Conservation (phyloP, 2,113 vertebrate genomes). For the Plestiodon gilberti region DNA sequence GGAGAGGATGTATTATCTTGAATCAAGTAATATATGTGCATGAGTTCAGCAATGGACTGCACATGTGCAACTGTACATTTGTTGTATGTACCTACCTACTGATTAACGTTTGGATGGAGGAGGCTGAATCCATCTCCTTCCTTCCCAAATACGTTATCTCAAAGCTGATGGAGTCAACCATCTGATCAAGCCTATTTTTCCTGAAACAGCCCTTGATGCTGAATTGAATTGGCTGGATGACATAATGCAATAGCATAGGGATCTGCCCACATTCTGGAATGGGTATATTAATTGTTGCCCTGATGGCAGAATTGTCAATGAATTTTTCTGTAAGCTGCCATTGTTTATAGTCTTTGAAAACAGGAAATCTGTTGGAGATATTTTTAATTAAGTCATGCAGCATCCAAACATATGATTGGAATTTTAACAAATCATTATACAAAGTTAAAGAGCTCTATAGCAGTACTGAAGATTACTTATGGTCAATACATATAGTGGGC, state of each 20-base stretch:
- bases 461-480: neutral
- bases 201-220: neutral
- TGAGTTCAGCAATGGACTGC: neutral
- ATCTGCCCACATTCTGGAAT: neutral
- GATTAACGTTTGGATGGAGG: neutral
- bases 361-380: neutral
- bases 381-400: neutral
- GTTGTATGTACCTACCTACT: neutral
- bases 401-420: neutral
- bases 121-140: neutral
- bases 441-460: neutral
- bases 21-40: neutral
- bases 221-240: too few relatives aligned
- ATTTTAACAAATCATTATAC: constrained; percentile 7
- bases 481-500: neutral
- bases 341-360: constrained; percentile 36
- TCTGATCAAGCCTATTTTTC: neutral
- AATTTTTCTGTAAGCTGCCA: constrained; percentile 18
- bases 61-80: neutral
- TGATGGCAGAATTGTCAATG: constrained; percentile 27
- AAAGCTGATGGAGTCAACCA: neutral
- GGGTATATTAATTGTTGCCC: constrained; percentile 36
- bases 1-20: constrained; percentile 1
- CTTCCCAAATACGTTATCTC: neutral
- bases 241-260: neutral